A percentile compares a stretch with the other conserved stretches of the same genome.
Conservation (phyloP, 1,140 invertebrate species). For the Helicoverpa zea region DNA sequence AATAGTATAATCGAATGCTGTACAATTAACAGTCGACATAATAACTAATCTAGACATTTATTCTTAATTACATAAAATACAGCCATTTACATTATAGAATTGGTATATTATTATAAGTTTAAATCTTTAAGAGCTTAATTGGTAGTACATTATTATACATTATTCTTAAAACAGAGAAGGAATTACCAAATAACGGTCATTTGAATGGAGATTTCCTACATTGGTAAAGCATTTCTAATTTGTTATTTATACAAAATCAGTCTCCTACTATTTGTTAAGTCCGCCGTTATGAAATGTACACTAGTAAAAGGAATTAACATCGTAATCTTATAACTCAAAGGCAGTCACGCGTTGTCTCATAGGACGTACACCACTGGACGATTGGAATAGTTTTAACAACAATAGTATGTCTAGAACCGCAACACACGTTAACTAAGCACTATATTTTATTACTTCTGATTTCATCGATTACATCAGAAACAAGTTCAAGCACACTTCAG, state of each 20-base stretch:
- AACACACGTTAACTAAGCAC: slow-evolving; percentile 47
- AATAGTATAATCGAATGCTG: slow-evolving; percentile 76
- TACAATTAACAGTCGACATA: slow-evolving; percentile 79
- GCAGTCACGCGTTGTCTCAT: slow-evolving; percentile 64
- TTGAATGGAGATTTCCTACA: slow-evolving; percentile 67
- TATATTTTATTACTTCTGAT: slow-evolving; percentile 50
- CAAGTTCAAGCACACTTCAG: slow-evolving; percentile 65
- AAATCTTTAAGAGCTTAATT: slow-evolving; percentile 52
- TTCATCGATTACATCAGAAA: slow-evolving; percentile 55
- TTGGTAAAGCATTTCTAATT: slow-evolving; percentile 76
- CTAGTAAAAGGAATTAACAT: slow-evolving; percentile 65
- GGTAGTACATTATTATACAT: slow-evolving; percentile 56
- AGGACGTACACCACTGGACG: slow-evolving; percentile 77
- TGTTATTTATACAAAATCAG: slow-evolving; percentile 84
- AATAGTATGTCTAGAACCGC: slow-evolving; percentile 53
- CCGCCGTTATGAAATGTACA: slow-evolving; percentile 63
- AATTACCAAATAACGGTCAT: slow-evolving; percentile 64
- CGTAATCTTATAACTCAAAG: slow-evolving; percentile 63
- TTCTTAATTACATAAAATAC: slow-evolving; percentile 79
- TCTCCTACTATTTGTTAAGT: slow-evolving; percentile 84
- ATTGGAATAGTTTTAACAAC: slow-evolving; percentile 62
- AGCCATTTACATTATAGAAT: slow-evolving; percentile 75
- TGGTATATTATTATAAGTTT: slow-evolving; percentile 69
- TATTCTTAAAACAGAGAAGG: slow-evolving; percentile 52
- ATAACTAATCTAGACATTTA: slow-evolving; percentile 62